These are phyloP conservation scores for Gallinago undulata DNA, from an alignment of 2,113 vertebrate species.

Conservation along the genomic window DNA sequence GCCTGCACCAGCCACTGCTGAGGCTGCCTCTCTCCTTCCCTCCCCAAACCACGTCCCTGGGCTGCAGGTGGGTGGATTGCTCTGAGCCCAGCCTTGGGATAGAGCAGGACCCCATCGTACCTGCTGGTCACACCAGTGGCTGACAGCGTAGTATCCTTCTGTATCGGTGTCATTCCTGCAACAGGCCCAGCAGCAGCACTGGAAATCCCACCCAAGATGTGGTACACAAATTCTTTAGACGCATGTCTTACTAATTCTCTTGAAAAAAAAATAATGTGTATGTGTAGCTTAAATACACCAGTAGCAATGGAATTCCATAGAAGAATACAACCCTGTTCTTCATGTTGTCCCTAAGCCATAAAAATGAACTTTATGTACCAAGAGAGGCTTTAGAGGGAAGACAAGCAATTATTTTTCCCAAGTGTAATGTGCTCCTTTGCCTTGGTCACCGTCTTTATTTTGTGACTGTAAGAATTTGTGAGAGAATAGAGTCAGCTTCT, in stretches of 20 bases:
- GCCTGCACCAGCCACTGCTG: background rate
- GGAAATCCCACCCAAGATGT: background rate
- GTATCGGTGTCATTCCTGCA: background rate
- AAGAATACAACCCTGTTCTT: background rate
- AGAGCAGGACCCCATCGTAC: background rate
- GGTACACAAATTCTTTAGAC: background rate
- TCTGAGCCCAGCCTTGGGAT: background rate
- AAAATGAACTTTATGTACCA: background rate
- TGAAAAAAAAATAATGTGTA: background rate
- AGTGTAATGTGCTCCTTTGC: background rate
- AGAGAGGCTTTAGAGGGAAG: background rate
- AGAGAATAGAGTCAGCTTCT: background rate
- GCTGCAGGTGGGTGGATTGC: background rate
- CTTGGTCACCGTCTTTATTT: accelerated
- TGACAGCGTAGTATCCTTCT: background rate
- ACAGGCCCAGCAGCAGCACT: background rate
- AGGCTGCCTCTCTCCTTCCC: background rate
- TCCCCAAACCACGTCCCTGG: background rate
- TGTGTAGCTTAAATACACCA: background rate
- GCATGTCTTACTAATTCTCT: background rate
- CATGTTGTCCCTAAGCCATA: background rate
- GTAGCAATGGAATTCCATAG: background rate
- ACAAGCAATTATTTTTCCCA: background rate
- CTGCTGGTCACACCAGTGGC: background rate
- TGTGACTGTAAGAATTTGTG: background rate